These are phyloP conservation scores for Polyergus mexicanus DNA, from an alignment of 1,140 invertebrate genomes.

Conservation along the genomic window DNA sequence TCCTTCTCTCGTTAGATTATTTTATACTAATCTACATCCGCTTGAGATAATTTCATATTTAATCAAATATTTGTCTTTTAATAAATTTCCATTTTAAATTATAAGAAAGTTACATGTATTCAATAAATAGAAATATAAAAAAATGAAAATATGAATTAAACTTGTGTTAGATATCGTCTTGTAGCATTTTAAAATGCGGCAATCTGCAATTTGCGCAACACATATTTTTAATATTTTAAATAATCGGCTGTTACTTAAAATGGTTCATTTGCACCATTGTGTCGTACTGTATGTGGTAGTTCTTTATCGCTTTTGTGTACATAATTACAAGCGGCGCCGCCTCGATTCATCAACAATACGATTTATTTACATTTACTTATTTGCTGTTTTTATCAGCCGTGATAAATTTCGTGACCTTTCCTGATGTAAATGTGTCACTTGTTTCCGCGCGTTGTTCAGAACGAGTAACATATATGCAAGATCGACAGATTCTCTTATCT, in stretches of 20 bases:
- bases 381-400: slow-evolving; percentile 52
- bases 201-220: not conserved
- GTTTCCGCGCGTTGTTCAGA: not conserved
- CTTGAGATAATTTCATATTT: not conserved
- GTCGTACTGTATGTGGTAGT: slow-evolving; percentile 6
- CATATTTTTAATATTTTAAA: slow-evolving; percentile 10
- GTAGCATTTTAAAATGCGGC: not conserved
- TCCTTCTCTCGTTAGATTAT: too few relatives aligned
- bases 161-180: too few relatives aligned
- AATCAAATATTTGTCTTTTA: not conserved
- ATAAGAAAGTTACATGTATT: not conserved
- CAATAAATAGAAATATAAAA: not conserved
- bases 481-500: not conserved
- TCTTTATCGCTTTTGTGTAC: slow-evolving; percentile 31
- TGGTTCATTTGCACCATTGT: not conserved
- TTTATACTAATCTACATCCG: not conserved
- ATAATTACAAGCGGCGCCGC: slow-evolving; percentile 24
- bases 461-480: not conserved
- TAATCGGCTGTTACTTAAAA: not conserved
- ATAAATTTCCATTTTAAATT: not conserved
- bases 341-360: slow-evolving; percentile 27
- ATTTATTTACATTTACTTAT: slow-evolving; percentile 53
- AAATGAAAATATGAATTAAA: too few relatives aligned
- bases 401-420: slow-evolving; percentile 32
- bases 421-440: not conserved